Evolutionary conservation across 2,888 invertebrate species (phyloP), one percentile per base, ranked within the genome.

Genomic region (Ormyrus labotus): DNA sequence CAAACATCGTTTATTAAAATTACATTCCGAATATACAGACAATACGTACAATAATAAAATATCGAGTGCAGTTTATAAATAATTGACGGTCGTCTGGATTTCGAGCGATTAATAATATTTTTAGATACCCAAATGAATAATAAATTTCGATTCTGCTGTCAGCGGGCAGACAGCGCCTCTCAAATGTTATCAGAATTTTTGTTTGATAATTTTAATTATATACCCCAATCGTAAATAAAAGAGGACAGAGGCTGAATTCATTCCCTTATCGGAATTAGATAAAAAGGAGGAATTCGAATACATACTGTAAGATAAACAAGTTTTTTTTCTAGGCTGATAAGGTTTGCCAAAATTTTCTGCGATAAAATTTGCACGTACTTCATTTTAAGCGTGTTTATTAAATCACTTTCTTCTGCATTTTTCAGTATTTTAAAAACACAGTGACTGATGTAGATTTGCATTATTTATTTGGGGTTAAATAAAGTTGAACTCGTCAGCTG

Each of bases 251-350:
- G 47, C 53, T 61, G 61, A 55, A 53, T 68, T 76, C 61, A 69
- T 61, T 10, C 9, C 9, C 65, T 74, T 74, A 74, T 74, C 65
- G 45, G 11, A 19, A 48, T 58, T 11, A 65, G 74, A 64, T 74
- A 74, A 57, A 48, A 48, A 9, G 61, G 64, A 64, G 64, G 48
- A 48, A 73, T 75, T 67, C 51, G n/a, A 75, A 51, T 11, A 51
- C 45, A 58, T 7, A 53, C 34, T 57, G 51, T 9, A n/a, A 67
- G 75, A 77, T 77, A 77, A 77, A 48, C 51, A 51, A 50, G 34
- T 69, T 77, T 77, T 13, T 13, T 69, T 77, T 68, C 51, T 55
- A 77, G 55, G 50, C 19, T 10, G 63, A 63, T 70, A 70, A 50
- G 34, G n/a, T n/a, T 57, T n/a, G 45, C 13, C n/a, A 75, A 74